Evolutionary conservation across 2,797 vertebrate species (phyloP), one percentile per base, ranked within the genome.

Genomic region (Triplophysa bombifrons): DNA sequence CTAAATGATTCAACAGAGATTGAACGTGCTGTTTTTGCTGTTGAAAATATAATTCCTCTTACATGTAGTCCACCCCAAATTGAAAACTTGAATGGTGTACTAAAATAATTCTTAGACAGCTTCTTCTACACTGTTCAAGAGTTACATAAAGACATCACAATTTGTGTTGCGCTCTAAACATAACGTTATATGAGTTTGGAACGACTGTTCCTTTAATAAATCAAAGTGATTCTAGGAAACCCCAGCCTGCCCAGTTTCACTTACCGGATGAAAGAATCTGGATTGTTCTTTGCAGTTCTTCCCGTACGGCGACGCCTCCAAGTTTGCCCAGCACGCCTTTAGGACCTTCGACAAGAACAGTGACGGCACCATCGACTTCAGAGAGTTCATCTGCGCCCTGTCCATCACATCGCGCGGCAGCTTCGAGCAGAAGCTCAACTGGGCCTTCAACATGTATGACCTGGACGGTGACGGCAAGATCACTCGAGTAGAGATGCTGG

Each of bases 381-480:
- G 98, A 95, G 98, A 99, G 96, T 99, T 99, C 91, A 99, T 99
- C 92, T 99, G 98, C 6, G 98, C 98, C 0, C 93, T 99, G 87
- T 99, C 98, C 91, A 99, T 99, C 93, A 99, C 98, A 67, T 99
- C 97, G 76, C 94, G 98, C 63, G 98, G 98, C 86, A 99, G 97
- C 88, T 99, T 99, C 34, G 98, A 99, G 94, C 98, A 99, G 91
- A 99, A 99, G 88, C 95, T 99, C 72, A 99, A 99, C 93, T 99
- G 98, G 98, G 98, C 98, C 87, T 99, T 99, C 93, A 99, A 99
- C 91, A 99, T 99, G 98, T 99, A 99, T 0, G 98, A 99, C 90
- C 92, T 99, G 91, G 98, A 99, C 16, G 98, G 98, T 0, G 98
- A 99, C 8, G 98, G 98, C 85, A 99, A 99, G 94, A 99, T 99